Percentiles rank a stretch among this genome's conserved stretches.
phyloP scores from a whole-genome alignment of 92 coral and sea anemone genomes.

The Parazoanthus swiftii region DNA sequence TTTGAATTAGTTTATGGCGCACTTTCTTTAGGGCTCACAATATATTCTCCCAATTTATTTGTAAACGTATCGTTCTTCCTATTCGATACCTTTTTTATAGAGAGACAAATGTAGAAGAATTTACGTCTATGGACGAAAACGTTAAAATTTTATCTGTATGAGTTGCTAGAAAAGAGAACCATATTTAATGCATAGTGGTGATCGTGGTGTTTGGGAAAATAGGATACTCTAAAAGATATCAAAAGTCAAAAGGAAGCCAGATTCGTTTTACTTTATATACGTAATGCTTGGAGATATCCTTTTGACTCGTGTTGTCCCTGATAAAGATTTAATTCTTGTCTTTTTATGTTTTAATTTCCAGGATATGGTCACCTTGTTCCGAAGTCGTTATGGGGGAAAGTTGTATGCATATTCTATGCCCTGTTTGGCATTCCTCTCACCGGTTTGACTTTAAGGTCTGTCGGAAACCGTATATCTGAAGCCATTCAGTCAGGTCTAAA shows the following conservation, averaged over 20 bases:
- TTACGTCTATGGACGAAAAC: not conserved
- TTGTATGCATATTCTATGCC: constrained; percentile 87
- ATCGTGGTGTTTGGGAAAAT: not conserved
- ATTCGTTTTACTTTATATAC: not conserved
- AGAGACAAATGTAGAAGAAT: not conserved
- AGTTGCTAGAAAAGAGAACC: not conserved
- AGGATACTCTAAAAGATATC: not conserved
- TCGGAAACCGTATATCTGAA: constrained; percentile 94
- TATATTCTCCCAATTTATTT: not conserved
- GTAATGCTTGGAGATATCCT: not conserved
- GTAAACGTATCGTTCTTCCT: too few species aligned
- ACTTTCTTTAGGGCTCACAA: too few species aligned
- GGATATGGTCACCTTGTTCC: constrained; percentile 99
- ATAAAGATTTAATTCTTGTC: not conserved
- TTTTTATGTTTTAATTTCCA: constrained; percentile 41
- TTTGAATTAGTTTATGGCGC: too few species aligned
- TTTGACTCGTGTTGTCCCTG: not conserved
- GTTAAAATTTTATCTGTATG: not conserved
- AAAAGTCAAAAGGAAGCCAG: not conserved
- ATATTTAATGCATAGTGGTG: not conserved
- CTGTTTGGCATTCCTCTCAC: constrained; percentile 92
- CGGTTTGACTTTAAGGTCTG: constrained; percentile 90
- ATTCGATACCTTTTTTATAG: not conserved
- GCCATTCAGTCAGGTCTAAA: constrained; percentile 62
- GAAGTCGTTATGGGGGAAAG: constrained; percentile 65